Evolutionary conservation across 2,113 vertebrate species (phyloP), one percentile per base, ranked within the genome.

Genomic region (Sorex araneus): DNA sequence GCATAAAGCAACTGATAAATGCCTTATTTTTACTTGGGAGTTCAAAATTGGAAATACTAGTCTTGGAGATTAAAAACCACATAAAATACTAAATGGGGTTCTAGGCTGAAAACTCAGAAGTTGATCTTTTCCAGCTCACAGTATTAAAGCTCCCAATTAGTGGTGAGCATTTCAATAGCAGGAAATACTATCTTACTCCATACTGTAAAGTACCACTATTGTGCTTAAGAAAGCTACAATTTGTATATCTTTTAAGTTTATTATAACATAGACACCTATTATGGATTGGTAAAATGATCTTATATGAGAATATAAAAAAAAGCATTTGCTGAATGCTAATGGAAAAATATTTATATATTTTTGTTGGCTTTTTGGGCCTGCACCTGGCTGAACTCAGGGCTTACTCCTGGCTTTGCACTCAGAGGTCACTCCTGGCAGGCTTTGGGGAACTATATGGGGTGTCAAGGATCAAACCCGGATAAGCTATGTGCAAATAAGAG

Each of bases 21-120:
- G 43, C 76, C 92, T 94, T 89, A 95, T 92, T 97, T 50, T 97
- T 94, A 70, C 85, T 69, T 84, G 83, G 25, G 90, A 93, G 92
- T 93, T 96, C 87, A 93, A 91, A 97, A 93, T 94, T 25, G 74
- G 78, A 95, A 97, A 95, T 94, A 89, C 96, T 94, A 95, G 90
- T 97, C 97, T 93, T 93, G 18, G 88, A 97, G 96, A 94, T 96
- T 95, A 91, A 94, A 89, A 97, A 96, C 77, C 94, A 73, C 7
- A 96, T 92, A 93, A 96, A 94, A 97, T 92, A 97, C 93, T 95
- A 95, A 96, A 89, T 40, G 91, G 76, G 90, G 92, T 95, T 94
- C 87, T 92, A 16, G n/a, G 54, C 89, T 71, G 7, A 93, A 95
- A 87, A 86, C 47, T 12, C 71, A 90, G 69, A 97, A 25, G 94